phyloP scores from a whole-genome alignment of 2,113 vertebrate genomes.

The Puntigrus tetrazona region DNA sequence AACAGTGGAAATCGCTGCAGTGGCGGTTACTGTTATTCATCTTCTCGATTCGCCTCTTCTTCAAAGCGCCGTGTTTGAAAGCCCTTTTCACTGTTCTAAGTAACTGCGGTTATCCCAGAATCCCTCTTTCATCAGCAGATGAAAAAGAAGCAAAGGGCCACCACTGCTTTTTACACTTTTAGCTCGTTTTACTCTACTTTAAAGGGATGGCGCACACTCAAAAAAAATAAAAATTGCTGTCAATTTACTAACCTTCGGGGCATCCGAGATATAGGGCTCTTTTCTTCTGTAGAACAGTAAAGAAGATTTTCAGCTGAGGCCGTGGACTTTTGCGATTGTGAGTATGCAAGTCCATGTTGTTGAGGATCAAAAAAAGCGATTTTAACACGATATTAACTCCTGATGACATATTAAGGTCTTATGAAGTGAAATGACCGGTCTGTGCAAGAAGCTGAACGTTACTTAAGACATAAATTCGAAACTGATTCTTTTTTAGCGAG shows the following conservation, averaged over 20 bases:
- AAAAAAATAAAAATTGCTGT: too few relatives aligned
- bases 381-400: too few relatives aligned
- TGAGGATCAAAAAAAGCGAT: too few relatives aligned
- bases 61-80: constrained; percentile 10
- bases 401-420: too few relatives aligned
- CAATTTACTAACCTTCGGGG: neutral
- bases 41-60: constrained; percentile 4
- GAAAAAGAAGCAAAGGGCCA: neutral
- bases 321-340: too few relatives aligned
- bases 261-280: neutral
- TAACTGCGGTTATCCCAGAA: neutral
- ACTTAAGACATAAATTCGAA: too few relatives aligned
- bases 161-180: neutral
- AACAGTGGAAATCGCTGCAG: constrained; percentile 8
- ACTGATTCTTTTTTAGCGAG: too few relatives aligned
- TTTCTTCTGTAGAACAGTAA: neutral
- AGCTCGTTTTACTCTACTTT: neutral
- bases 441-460: too few relatives aligned
- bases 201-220: neutral
- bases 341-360: too few relatives aligned
- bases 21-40: neutral
- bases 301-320: too few relatives aligned
- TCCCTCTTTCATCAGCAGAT: constrained; percentile 18
- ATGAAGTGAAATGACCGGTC: too few relatives aligned
- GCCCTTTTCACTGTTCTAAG: constrained; percentile 6